A percentile compares a stretch with the other conserved stretches of the same genome.
Evolutionary conservation across 2,888 invertebrate genomes (phyloP).

Genomic region (Agrochola litura): DNA sequence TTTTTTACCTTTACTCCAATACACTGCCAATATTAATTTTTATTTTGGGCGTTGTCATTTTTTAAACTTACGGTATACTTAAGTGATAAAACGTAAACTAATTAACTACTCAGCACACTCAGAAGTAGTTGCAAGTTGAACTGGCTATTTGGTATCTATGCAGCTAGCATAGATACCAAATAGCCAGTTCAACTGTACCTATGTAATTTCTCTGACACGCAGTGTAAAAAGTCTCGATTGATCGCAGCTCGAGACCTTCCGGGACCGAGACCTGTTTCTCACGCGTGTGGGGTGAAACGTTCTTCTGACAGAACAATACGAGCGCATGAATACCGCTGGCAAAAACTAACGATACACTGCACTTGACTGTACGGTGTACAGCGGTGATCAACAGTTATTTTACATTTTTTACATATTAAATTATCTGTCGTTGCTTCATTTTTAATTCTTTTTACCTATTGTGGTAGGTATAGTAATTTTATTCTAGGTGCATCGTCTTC

Average conservation of each 20-base stretch:
- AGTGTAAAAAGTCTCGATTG: conserved; percentile 64
- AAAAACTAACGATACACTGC: conserved; percentile 69
- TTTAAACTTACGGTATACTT: not conserved
- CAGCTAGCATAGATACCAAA: conserved; percentile 1
- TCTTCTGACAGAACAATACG: conserved; percentile 77
- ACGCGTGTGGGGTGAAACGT: conserved; percentile 70
- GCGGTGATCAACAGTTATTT: conserved; percentile 57
- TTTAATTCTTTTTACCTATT: too few relatives aligned
- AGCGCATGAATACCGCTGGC: conserved; percentile 68
- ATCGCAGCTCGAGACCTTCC: conserved; percentile 72
- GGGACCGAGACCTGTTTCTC: conserved; percentile 78
- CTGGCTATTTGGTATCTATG: too few relatives aligned
- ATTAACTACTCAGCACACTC: not conserved
- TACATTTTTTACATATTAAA: too few relatives aligned
- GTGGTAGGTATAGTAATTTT: too few relatives aligned
- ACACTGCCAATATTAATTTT: not conserved
- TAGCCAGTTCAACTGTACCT: conserved; percentile 28
- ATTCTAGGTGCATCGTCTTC: too few relatives aligned
- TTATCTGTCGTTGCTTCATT: too few relatives aligned
- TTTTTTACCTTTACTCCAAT: too few relatives aligned
- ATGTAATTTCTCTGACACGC: conserved; percentile 69
- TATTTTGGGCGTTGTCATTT: not conserved
- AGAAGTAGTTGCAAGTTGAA: not conserved
- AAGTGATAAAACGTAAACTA: too few relatives aligned
- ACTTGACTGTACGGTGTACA: conserved; percentile 51